phyloP scores from a whole-genome alignment of 2,113 vertebrate species.

The Dicrurus megarhynchus region DNA sequence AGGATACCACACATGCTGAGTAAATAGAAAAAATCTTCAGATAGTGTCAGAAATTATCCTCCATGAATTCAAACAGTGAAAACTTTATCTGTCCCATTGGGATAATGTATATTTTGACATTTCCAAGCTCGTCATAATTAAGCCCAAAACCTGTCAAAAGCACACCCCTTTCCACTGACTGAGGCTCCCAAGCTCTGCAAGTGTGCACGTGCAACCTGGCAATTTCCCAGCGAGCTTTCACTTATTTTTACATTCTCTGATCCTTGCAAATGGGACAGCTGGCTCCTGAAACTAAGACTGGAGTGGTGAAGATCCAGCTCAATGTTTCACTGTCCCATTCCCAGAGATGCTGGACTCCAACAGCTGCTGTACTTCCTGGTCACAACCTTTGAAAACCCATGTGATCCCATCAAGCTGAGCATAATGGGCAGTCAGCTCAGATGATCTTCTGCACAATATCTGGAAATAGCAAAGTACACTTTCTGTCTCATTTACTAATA shows the following conservation, averaged over 20 bases:
- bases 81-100: background rate
- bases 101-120: background rate
- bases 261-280: background rate
- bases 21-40: background rate
- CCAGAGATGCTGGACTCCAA: background rate
- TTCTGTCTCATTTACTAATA: background rate
- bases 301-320: background rate
- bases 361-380: background rate
- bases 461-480: background rate
- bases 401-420: background rate
- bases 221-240: background rate
- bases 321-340: background rate
- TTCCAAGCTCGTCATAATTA: background rate
- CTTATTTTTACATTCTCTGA: background rate
- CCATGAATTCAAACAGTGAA: background rate
- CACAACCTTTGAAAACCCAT: background rate
- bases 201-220: background rate
- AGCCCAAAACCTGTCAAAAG: background rate
- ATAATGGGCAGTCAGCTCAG: background rate
- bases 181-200: background rate
- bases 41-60: background rate
- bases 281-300: background rate
- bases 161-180: background rate
- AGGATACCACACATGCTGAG: background rate
- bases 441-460: background rate